These are phyloP conservation scores for Punctoribates punctum DNA, from an alignment of 2,888 invertebrate genomes.

Conservation along the genomic window DNA sequence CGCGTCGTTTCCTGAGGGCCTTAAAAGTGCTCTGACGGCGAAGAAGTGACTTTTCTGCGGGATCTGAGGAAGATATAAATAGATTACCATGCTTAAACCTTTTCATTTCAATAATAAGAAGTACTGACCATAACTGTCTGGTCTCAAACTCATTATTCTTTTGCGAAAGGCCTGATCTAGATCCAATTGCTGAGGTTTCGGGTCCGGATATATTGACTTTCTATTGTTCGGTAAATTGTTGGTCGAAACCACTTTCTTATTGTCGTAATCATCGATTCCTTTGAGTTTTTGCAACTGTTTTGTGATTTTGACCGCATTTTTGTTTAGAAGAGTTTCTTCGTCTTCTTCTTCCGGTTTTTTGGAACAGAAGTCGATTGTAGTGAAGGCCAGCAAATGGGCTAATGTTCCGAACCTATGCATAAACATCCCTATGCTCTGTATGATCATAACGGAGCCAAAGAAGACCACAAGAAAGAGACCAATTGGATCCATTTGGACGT, in stretches of 20 bases:
- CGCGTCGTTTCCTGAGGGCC: not conserved
- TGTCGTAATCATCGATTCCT: not conserved
- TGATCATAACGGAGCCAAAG: conserved; percentile 89
- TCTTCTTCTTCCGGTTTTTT: not conserved
- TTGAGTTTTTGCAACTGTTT: conserved; percentile 27
- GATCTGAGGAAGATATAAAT: too few relatives aligned
- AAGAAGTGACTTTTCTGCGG: not conserved
- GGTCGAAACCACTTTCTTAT: not conserved
- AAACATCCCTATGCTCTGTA: conserved; percentile 95
- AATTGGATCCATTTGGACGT: conserved; percentile 54
- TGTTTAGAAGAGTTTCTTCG: not conserved
- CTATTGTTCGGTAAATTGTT: conserved; percentile 16
- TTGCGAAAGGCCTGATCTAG: conserved; percentile 17
- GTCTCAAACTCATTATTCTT: conserved; percentile 14
- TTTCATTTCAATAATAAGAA: not conserved
- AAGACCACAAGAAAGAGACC: conserved; percentile 89
- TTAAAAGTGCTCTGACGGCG: not conserved
- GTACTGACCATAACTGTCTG: not conserved
- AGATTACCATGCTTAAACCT: too few relatives aligned
- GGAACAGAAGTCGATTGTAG: not conserved
- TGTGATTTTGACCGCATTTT: conserved; percentile 12
- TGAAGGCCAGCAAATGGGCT: conserved; percentile 79
- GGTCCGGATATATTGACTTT: conserved; percentile 1
- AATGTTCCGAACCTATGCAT: conserved; percentile 97
- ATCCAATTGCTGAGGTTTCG: not conserved